phyloP scores from a whole-genome alignment of 2,888 invertebrate species.

The Meteorus colon region DNA sequence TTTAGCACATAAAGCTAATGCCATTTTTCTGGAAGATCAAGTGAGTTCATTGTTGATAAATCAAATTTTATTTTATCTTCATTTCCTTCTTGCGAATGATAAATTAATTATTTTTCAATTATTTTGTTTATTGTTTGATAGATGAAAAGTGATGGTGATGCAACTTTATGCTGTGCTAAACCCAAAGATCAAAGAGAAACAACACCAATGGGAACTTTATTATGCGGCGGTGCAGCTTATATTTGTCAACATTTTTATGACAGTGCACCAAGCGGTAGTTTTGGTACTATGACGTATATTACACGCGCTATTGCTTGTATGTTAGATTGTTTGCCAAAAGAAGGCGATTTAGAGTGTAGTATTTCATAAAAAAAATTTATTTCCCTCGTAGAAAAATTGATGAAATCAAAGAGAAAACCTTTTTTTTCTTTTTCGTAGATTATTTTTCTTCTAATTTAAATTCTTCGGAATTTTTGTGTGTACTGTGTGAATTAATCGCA shows the following conservation, averaged over 20 bases:
- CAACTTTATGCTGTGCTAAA: slow-evolving; percentile 94
- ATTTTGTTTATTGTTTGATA: slow-evolving; percentile 68
- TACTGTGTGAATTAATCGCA: background rate
- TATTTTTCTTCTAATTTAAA: too few relatives aligned
- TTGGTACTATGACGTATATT: slow-evolving; percentile 98
- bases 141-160: slow-evolving; percentile 92
- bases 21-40: slow-evolving; percentile 96
- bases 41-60: slow-evolving; percentile 73
- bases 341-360: slow-evolving; percentile 87
- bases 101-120: background rate
- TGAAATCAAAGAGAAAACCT: background rate
- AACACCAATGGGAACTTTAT: slow-evolving; percentile 79
- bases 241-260: slow-evolving; percentile 98
- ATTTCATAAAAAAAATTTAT: slow-evolving; percentile 71
- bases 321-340: slow-evolving; percentile 83
- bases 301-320: slow-evolving; percentile 87
- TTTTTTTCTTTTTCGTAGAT: background rate
- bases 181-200: slow-evolving; percentile 78
- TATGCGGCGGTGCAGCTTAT: slow-evolving; percentile 94
- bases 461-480: background rate
- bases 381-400: background rate
- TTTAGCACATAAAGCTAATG: slow-evolving; percentile 94
- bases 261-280: slow-evolving; percentile 97
- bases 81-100: background rate
- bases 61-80: slow-evolving; percentile 25